Evolutionary conservation across 2,888 invertebrate genomes (phyloP).

Genomic region (Pyrocoelia pectoralis): DNA sequence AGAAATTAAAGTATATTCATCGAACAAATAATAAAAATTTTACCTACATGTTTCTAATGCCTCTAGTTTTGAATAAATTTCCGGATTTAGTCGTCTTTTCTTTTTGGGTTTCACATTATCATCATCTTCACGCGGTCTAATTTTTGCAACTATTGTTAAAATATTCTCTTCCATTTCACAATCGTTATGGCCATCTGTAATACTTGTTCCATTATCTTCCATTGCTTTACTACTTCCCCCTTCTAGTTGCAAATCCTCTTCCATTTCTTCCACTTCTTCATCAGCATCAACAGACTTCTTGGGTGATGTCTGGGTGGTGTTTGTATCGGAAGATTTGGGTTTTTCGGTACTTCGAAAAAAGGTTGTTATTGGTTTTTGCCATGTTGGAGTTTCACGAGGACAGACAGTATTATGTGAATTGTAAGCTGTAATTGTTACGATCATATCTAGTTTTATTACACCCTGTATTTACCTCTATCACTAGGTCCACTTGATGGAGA

Average conservation of each 20-base stretch:
- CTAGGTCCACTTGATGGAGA: slow-evolving; percentile 12
- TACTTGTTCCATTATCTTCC: background rate
- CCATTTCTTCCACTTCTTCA: background rate
- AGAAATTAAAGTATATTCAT: no score
- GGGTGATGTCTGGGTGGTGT: background rate
- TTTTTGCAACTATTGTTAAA: background rate
- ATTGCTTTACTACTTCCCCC: background rate
- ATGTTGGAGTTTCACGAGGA: slow-evolving; percentile 65
- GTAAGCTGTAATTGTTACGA: background rate
- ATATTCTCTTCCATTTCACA: background rate
- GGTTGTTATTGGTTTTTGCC: slow-evolving; percentile 66
- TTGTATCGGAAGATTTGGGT: background rate
- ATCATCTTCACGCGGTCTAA: slow-evolving; percentile 1
- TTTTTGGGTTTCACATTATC: slow-evolving; percentile 18
- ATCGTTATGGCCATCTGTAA: background rate
- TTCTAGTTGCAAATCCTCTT: background rate
- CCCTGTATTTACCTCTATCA: slow-evolving; percentile 14
- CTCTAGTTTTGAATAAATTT: background rate
- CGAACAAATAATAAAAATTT: no score
- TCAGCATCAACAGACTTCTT: background rate
- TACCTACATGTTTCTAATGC: no score
- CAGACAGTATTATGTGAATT: slow-evolving; percentile 64
- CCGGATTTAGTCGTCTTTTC: slow-evolving; percentile 19
- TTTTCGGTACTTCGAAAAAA: slow-evolving; percentile 55
- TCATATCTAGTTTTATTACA: no score